A percentile compares a stretch with the other conserved stretches of the same genome.
These are phyloP conservation scores for Microctenopoma steveboyesi DNA, from an alignment of 2,797 vertebrate genomes.

Conservation along the genomic window DNA sequence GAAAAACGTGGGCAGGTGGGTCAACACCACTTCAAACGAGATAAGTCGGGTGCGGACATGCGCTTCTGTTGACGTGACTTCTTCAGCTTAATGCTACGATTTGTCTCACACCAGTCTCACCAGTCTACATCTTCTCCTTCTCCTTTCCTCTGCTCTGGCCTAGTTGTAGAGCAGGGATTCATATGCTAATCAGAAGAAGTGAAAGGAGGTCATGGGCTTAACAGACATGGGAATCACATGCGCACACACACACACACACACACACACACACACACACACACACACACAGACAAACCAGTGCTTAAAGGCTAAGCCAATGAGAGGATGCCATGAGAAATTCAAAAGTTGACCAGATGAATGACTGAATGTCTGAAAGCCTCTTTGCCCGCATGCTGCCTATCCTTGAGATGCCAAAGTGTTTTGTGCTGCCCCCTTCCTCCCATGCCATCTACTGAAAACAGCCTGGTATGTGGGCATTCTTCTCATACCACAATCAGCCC, in stretches of 20 bases:
- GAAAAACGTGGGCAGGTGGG: conserved; percentile 12
- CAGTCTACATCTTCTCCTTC: conserved; percentile 24
- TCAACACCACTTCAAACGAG: conserved; percentile 25
- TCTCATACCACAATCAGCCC: conserved; percentile 53
- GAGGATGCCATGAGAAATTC: conserved; percentile 62
- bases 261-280: conserved; percentile 47
- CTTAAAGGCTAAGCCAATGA: conserved; percentile 55
- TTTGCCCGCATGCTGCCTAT: conserved; percentile 79
- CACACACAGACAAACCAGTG: conserved; percentile 51
- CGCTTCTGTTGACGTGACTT: conserved; percentile 22
- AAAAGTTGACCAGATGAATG: conserved; percentile 36
- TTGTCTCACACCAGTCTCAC: conserved; percentile 15
- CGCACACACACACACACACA: conserved; percentile 42
- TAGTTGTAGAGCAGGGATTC: conserved; percentile 66
- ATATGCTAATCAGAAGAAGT: conserved; percentile 75
- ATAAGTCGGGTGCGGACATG: conserved; percentile 10
- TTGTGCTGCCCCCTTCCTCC: conserved; percentile 77
- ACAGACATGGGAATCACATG: conserved; percentile 62
- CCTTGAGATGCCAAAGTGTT: conserved; percentile 79
- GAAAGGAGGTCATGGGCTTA: conserved; percentile 71
- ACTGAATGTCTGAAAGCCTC: conserved; percentile 83
- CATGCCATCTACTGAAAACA: conserved; percentile 85
- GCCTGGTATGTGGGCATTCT: conserved; percentile 85
- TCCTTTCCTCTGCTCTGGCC: conserved; percentile 29
- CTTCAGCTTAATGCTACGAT: conserved; percentile 12